These are phyloP conservation scores for Xanthorhoe designata DNA, from an alignment of 2,888 invertebrate genomes.

Conservation along the genomic window DNA sequence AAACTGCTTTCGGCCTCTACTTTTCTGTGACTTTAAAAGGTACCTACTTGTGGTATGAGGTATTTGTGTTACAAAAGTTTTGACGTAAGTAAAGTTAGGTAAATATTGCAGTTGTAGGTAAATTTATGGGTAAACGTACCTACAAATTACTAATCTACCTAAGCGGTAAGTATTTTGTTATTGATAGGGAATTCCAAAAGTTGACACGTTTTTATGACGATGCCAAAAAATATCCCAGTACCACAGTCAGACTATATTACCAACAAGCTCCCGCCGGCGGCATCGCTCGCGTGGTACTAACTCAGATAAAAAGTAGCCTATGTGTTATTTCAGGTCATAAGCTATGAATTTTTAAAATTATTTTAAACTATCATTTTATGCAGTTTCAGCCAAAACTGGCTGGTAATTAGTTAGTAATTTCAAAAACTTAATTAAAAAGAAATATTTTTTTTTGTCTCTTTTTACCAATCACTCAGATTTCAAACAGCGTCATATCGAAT, in stretches of 20 bases:
- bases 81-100: not conserved
- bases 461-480: not conserved
- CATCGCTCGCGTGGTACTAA: no score
- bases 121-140: not conserved
- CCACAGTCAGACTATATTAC: not conserved
- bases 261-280: not conserved
- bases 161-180: not conserved
- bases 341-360: no score
- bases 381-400: no score
- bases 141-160: slow-evolving; percentile 7
- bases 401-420: no score
- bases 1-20: no score
- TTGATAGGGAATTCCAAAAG: slow-evolving; percentile 11
- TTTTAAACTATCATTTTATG: no score
- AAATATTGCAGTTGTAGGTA: not conserved
- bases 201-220: not conserved
- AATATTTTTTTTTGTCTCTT: not conserved
- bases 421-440: no score
- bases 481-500: not conserved
- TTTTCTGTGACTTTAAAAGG: no score
- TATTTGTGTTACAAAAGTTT: slow-evolving; percentile 1
- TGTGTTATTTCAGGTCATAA: no score
- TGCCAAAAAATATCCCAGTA: not conserved
- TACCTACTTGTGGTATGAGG: not conserved
- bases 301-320: no score